Base-by-base conservation (phyloP, 2,797 vertebrate genomes). In the Phrynocephalus vlangalii region DNA sequence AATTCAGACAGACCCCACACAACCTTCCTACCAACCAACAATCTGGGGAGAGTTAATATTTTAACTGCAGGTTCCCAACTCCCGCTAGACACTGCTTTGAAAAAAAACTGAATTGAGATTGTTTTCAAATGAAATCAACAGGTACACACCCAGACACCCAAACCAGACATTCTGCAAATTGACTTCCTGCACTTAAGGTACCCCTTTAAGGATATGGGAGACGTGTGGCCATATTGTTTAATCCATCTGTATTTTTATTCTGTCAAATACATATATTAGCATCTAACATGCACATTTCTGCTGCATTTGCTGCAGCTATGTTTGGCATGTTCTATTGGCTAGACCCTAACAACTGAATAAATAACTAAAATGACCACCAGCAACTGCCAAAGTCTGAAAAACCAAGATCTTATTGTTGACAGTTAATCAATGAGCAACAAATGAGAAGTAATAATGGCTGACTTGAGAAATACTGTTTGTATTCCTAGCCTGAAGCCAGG, bases 391-490 rank as follows among this genome's bases (percentile, higher is more conserved):
- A 1, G 94, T 96, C 94, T 91, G 91, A 95, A 93, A 87, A 95
- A 72, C 79, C 84, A 82, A 89, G 91, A 93, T 93, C 92, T 96
- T 91, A 90, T 90, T 85, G 30, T 72, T 95, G 96, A 92, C 95
- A 96, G 95, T 60, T 96, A 95, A 96, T 97, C 96, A 92, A 95
- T 97, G 92, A 91, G 79, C 75, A 94, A 83, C 94, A 95, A 96
- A 95, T 8, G 91, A 95, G 95, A 96, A 96, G 94, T 95, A 96
- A 96, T 96, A 96, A 96, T 1, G 0, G 91, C 91, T 50, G 86
- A 91, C 92, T 94, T 88, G 92, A 96, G 93, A 94, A 95, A 94
- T 95, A 94, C 85, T 91, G 87, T 85, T 95, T 95, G 95, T 90
- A 93, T 95, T 92, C 1, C 1, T 90, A 91, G 94, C 93, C 92